These are phyloP conservation scores for Cryptoblepharus egeriae DNA, from an alignment of 2,797 vertebrate species.

Conservation along the genomic window DNA sequence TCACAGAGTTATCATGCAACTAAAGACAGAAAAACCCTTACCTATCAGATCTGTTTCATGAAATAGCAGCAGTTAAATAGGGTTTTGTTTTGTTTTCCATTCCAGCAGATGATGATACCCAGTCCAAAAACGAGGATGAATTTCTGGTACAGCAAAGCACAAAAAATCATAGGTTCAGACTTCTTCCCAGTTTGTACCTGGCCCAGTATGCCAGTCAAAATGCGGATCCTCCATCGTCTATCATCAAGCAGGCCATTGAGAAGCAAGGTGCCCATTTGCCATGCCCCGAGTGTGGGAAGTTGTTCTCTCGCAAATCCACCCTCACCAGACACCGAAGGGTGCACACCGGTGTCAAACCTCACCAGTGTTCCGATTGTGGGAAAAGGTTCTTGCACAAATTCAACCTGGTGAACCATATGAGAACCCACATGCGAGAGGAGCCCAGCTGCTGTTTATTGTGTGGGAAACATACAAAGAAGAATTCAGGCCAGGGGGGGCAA, in stretches of 20 bases:
- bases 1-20: background rate
- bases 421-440: constrained; percentile 34
- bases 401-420: constrained; percentile 39
- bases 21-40: background rate
- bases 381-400: constrained; percentile 44
- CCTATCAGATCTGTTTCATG: background rate
- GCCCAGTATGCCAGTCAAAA: constrained; percentile 5
- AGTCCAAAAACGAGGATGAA: constrained; percentile 28
- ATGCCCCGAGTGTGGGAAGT: constrained; percentile 37
- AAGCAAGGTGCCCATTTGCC: constrained; percentile 25
- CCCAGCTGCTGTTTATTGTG: constrained; percentile 57
- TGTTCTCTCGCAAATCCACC: constrained; percentile 38
- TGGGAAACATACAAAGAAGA: constrained; percentile 45
- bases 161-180: constrained; percentile 12
- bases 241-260: constrained; percentile 18
- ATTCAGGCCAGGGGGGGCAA: constrained; percentile 1
- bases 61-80: background rate
- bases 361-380: constrained; percentile 36
- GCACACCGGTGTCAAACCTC: constrained; percentile 37
- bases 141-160: constrained; percentile 12
- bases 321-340: constrained; percentile 38
- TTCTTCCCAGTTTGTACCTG: background rate
- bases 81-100: background rate
- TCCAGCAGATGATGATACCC: constrained; percentile 17
- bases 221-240: background rate